These are phyloP conservation scores for Dendrocopos noguchii DNA, from an alignment of 2,113 vertebrate species.

Conservation along the genomic window DNA sequence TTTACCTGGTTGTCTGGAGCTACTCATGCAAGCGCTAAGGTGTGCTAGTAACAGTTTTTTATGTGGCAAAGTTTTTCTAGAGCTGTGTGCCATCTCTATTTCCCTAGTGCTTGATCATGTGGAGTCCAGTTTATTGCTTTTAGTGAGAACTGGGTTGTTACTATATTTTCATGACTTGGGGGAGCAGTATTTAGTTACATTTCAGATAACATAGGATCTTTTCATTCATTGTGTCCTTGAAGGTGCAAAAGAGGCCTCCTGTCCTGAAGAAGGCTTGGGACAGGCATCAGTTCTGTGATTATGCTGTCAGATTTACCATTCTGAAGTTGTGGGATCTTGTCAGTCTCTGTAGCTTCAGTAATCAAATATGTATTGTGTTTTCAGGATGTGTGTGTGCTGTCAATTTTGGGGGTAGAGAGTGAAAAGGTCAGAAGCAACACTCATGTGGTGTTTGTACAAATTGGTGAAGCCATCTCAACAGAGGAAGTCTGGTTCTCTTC, in stretches of 20 bases:
- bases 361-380: not conserved
- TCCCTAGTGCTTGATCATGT: not conserved
- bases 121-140: not conserved
- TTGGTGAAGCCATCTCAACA: not conserved
- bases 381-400: not conserved
- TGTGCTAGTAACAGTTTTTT: not conserved
- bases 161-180: not conserved
- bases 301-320: not conserved
- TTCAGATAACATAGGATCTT: not conserved
- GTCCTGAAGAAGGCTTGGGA: not conserved
- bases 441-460: not conserved
- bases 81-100: not conserved
- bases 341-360: not conserved
- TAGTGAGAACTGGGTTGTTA: not conserved
- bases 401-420: not conserved
- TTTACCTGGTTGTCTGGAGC: not conserved
- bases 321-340: not conserved
- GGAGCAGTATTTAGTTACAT: not conserved
- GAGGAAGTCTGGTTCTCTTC: not conserved
- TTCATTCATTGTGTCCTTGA: not conserved
- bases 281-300: not conserved
- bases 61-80: not conserved
- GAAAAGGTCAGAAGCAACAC: not conserved
- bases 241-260: not conserved
- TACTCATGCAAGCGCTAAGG: not conserved